Base-by-base conservation (phyloP, 2,888 invertebrate species). In the Dione vanillae region DNA sequence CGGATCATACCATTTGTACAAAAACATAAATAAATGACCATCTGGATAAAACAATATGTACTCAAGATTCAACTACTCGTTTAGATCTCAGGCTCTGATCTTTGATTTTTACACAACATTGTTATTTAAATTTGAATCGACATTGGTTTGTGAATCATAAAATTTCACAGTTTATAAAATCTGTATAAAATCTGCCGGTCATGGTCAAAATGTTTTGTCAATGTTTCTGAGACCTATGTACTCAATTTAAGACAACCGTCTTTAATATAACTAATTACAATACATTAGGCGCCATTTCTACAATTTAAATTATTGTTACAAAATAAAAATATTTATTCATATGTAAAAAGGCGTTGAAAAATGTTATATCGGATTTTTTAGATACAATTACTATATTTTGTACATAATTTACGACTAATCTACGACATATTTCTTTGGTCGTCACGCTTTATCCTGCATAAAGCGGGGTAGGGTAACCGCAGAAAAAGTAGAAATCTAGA, bases 111-210 rank as follows among this genome's bases (percentile, higher is more conserved):
- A 27, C 14, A 61, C 27, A 45, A 35, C 20, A 16, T 11, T 45
- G n/a, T 61, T 35, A 61, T 61, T 61, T 11, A 45, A n/a, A 61
- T 45, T 10, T 35, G 45, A 45, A 7, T 35, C 16, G 61, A n/a
- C 45, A 61, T 61, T 61, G 61, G 45, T 61, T 35, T 61, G 61
- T 43, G 43, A 27, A 27, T 45, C 27, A 61, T 45, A 56, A 56
- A 61, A 45, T 61, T 61, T 45, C 35, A 61, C 61, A 16, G 27
- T 45, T 61, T 43, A 8, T 45, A 61, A 61, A 10, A 16, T 61
- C 45, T 45, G 11, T 27, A 35, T 20, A n/a, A 61, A 11, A 16
- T 45, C 27, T 1, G 35, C 35, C 27, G 45, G n/a, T 61, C 61
- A 61, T 12, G 45, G 45, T 45, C 45, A 16, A 9, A 11, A 35